phyloP scores from a whole-genome alignment of 2,113 vertebrate species.

The Hemichromis elongatus region DNA sequence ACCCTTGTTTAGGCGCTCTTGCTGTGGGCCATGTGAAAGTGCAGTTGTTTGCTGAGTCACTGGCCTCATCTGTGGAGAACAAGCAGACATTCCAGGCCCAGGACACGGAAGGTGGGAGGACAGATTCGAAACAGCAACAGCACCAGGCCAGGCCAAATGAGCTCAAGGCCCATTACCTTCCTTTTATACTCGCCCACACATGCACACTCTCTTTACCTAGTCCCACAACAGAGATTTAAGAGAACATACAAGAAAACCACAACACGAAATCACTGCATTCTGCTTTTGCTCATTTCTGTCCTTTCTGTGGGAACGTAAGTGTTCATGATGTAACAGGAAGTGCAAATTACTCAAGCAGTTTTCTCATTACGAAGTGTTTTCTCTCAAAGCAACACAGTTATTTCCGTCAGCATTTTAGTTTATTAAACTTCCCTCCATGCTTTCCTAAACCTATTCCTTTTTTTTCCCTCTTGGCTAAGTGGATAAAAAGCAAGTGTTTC shows the following conservation, averaged over 20 bases:
- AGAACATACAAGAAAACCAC: slow-evolving; percentile 39
- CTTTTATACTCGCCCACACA: slow-evolving; percentile 39
- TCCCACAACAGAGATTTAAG: slow-evolving; percentile 49
- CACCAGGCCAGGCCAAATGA: slow-evolving; percentile 58
- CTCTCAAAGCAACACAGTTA: slow-evolving; percentile 57
- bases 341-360: slow-evolving; percentile 30
- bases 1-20: background rate
- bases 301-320: background rate
- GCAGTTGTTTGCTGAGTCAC: slow-evolving; percentile 57
- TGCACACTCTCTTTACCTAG: slow-evolving; percentile 19
- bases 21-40: slow-evolving; percentile 25
- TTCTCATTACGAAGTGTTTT: slow-evolving; percentile 50
- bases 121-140: slow-evolving; percentile 49
- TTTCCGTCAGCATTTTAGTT: slow-evolving; percentile 50
- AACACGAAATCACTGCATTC: slow-evolving; percentile 7
- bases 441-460: background rate
- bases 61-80: slow-evolving; percentile 21
- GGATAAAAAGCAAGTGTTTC: slow-evolving; percentile 23
- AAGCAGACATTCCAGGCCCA: slow-evolving; percentile 52
- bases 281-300: slow-evolving; percentile 8
- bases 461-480: slow-evolving; percentile 2
- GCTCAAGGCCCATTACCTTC: slow-evolving; percentile 54
- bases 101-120: slow-evolving; percentile 64
- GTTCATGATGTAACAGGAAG: slow-evolving; percentile 55
- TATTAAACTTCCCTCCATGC: slow-evolving; percentile 29